Base-by-base conservation (phyloP, 2,113 vertebrate genomes). In the Circaetus gallicus region DNA sequence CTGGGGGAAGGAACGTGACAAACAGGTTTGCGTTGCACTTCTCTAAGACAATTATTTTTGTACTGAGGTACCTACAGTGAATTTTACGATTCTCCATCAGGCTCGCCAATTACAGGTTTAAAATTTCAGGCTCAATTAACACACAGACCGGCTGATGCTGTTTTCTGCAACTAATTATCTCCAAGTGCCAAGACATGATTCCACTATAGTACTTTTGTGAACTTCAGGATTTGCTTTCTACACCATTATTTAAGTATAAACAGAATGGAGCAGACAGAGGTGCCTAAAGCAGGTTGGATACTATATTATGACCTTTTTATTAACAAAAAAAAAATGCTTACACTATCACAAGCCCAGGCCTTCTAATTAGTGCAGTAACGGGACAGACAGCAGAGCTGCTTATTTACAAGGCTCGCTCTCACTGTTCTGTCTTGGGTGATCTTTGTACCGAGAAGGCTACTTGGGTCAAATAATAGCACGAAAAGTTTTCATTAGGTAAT, bases 81-180 rank as follows among this genome's bases (percentile, higher is more conserved):
- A 9, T 85, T 62, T 14, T 65, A 58, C 43, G 52, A 6, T 36
- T 61, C 32, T 53, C 69, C 82, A 90, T 16, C 61, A 79, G 45
- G 84, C 45, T 82, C 13, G 9, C n/a, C 72, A 59, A 77, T 78
- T 93, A 90, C 53, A 82, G 85, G 92, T 89, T 92, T 93, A 45
- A 81, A 71, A 81, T 71, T 94, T 82, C 91, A 93, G 79, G 80
- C 86, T 95, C 95, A 93, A 91, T 97, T 92, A 98, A 95, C 82
- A 82, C 77, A 16, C 34, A 29, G 83, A 79, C 58, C 22, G 78
- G 87, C 73, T 16, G 38, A 89, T 9, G 90, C 66, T 32, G 76
- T 21, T 95, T 79, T 26, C 15, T 80, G 63, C 47, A 49, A 52
- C 95, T 96, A 83, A 97, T 96, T 97, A 94, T 58, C 96, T 87